These are phyloP conservation scores for Peromyscus attwateri DNA, from an alignment of 2,797 vertebrate genomes.

Conservation along the genomic window DNA sequence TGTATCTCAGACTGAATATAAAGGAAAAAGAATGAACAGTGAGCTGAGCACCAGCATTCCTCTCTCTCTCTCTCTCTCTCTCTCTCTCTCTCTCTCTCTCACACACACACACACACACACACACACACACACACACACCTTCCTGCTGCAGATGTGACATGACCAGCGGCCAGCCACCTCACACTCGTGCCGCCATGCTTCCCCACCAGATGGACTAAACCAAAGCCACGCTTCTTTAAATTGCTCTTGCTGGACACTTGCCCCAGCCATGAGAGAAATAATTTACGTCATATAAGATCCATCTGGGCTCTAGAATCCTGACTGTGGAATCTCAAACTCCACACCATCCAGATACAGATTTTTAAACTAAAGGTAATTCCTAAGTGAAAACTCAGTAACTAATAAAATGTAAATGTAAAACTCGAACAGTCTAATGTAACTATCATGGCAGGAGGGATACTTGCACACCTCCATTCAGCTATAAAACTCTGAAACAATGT, in stretches of 20 bases:
- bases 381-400: not conserved
- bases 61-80: too few relatives aligned
- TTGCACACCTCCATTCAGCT: not conserved
- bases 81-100: too few relatives aligned
- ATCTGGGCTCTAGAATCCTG: slow-evolving; percentile 7
- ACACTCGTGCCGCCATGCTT: not conserved
- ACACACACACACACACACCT: too few relatives aligned
- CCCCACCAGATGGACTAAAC: not conserved
- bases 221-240: not conserved
- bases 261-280: not conserved
- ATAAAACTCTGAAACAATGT: not conserved
- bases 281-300: not conserved
- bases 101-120: too few relatives aligned
- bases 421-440: not conserved
- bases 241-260: not conserved
- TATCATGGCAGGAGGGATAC: not conserved
- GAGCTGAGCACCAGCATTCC: not conserved
- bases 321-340: slow-evolving; percentile 6
- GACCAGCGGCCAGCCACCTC: not conserved
- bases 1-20: not conserved
- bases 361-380: slow-evolving; percentile 2
- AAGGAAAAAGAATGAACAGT: too few relatives aligned
- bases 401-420: slow-evolving; percentile 37
- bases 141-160: too few relatives aligned
- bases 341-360: not conserved